phyloP scores from a whole-genome alignment of 2,888 invertebrate species.

The Meliscaeva auricollis region DNA sequence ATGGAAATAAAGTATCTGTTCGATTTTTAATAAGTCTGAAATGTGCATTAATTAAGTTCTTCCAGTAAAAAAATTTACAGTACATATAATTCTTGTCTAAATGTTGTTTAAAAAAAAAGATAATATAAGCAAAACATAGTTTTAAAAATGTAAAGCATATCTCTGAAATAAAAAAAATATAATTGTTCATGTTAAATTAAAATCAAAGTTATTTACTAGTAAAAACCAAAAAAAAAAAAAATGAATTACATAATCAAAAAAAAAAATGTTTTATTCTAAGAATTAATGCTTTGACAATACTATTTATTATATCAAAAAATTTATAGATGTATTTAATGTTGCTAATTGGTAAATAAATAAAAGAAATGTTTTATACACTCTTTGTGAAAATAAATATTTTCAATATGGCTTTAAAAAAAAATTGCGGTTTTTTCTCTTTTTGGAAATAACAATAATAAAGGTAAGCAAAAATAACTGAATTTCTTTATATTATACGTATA shows the following conservation, averaged over 20 bases:
- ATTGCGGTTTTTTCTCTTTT: not conserved
- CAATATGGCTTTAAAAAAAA: constrained; percentile 27
- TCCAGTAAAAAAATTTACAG: constrained; percentile 37
- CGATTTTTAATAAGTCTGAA: constrained; percentile 67
- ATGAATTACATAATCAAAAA: constrained; percentile 16
- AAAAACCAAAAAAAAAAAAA: not conserved
- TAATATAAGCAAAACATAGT: not conserved
- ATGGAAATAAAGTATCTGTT: constrained; percentile 18
- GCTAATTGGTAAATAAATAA: constrained; percentile 45
- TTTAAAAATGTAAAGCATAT: constrained; percentile 13
- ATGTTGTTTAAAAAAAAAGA: not conserved
- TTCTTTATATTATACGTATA: no score
- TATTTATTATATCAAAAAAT: constrained; percentile 50
- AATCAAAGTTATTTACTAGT: constrained; percentile 11
- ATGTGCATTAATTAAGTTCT: constrained; percentile 65
- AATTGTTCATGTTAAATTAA: constrained; percentile 20
- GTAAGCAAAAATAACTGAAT: no score
- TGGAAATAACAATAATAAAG: not conserved
- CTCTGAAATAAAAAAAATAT: not conserved
- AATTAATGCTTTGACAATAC: constrained; percentile 63
- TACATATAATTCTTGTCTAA: not conserved
- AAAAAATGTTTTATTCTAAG: constrained; percentile 1
- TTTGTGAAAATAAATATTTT: constrained; percentile 62
- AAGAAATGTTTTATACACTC: constrained; percentile 18
- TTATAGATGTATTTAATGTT: constrained; percentile 32